Evolutionary conservation across 1,140 invertebrate genomes (phyloP).

Genomic region (Pseudomyrmex flavicornis): DNA sequence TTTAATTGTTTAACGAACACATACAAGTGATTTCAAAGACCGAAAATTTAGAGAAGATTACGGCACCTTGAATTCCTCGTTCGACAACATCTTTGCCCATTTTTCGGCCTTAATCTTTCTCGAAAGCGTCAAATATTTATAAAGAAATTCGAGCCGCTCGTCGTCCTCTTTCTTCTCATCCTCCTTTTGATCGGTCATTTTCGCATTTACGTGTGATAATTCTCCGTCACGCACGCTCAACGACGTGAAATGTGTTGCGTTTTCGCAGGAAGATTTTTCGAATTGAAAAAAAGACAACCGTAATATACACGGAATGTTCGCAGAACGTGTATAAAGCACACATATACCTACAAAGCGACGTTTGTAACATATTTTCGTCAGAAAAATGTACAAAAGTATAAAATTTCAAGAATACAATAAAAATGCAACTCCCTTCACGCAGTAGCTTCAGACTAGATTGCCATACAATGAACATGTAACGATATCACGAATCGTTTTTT

Average conservation of each 20-base stretch:
- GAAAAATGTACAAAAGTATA: background rate
- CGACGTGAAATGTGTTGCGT: slow-evolving; percentile 8
- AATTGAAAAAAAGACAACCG: too few species aligned
- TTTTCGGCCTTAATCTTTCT: slow-evolving; percentile 89
- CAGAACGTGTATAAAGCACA: too few species aligned
- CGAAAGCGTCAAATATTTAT: slow-evolving; percentile 76
- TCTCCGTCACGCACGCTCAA: slow-evolving; percentile 25
- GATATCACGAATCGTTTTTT: background rate
- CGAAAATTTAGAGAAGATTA: background rate
- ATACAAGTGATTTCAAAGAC: background rate
- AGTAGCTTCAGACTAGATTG: slow-evolving; percentile 43
- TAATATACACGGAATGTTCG: too few species aligned
- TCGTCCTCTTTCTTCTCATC: slow-evolving; percentile 76
- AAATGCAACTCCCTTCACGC: background rate
- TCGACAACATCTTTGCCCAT: slow-evolving; percentile 91
- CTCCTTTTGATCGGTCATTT: slow-evolving; percentile 73
- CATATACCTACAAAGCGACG: too few species aligned
- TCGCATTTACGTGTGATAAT: background rate
- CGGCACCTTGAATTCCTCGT: slow-evolving; percentile 87
- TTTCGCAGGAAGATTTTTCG: background rate
- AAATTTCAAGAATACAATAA: slow-evolving; percentile 10
- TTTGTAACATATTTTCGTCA: too few species aligned
- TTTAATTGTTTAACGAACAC: background rate
- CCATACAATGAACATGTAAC: slow-evolving; percentile 12
- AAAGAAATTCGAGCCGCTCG: slow-evolving; percentile 78